Base-by-base conservation (phyloP, 2,888 invertebrate genomes). In the Heterodera filipjevi region DNA sequence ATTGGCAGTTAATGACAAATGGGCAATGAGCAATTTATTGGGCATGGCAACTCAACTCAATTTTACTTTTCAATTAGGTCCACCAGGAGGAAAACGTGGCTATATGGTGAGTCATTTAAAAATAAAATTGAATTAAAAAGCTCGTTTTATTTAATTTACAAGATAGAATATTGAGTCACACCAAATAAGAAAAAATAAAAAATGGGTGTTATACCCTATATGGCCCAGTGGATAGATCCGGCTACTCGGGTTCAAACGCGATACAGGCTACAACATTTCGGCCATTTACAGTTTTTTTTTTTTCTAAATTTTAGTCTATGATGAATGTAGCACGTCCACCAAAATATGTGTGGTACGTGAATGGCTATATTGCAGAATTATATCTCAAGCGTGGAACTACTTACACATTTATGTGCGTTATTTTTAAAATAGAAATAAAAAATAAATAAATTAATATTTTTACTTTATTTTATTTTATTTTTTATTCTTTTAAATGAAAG, bases 321-420 rank as follows among this genome's bases (percentile, higher is more conserved):
- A 39, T 66, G 66, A 85, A 80, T 85, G 85, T 33, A 22, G 77
- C 85, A 6, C 84, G 87, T 12, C 87, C 90, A 6, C 88, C 92
- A 84, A 93, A 93, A 0, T 91, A 94, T 68, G 93, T 95, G 19
- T 96, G 95, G 95, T 96, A 95, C 90, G 94, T 96, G 81, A 95
- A 96, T 90, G 96, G 96, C 0, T 93, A 93, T 87, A 91, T 96
- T 85, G 93, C 93, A 74, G 95, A 95, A 90, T 91, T 96, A 81
- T 95, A 94, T 92, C 91, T 96, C 85, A 92, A 94, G 80, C 91
- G 96, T 77, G 95, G 95, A 0, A 91, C 94, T 78, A 93, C 93
- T 0, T 96, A 96, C 91, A 93, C 92, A 22, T 95, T 96, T 89
- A 92, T 92, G 88, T 88, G 75, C 49, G 3, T 32, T 66, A 66